Evolutionary conservation across 64 coral and sea anemone species (phyloP).

Genomic region (Cladopsammia gracilis): DNA sequence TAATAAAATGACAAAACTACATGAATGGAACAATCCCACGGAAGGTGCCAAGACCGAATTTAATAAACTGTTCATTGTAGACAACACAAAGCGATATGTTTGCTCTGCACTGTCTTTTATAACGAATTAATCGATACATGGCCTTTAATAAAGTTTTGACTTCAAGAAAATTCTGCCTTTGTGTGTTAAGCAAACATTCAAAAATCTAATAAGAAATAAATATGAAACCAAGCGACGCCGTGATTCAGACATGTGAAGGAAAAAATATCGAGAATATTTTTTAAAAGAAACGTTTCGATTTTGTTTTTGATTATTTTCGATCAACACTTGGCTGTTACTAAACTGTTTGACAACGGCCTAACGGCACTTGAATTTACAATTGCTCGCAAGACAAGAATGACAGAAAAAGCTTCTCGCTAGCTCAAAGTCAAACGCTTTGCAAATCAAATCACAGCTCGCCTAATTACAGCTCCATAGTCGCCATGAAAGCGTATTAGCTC

Average conservation of each 20-base stretch:
- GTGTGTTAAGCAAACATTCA: slow-evolving; percentile 87
- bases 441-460: slow-evolving; percentile 79
- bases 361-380: slow-evolving; percentile 52
- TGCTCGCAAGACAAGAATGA: slow-evolving; percentile 49
- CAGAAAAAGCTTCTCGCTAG: slow-evolving; percentile 50
- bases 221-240: not conserved
- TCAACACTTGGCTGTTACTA: not conserved
- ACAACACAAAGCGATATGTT: slow-evolving; percentile 85
- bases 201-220: slow-evolving; percentile 71
- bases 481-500: slow-evolving; percentile 86
- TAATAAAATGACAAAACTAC: slow-evolving; percentile 86
- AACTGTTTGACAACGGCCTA: slow-evolving; percentile 47
- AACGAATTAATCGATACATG: slow-evolving; percentile 92
- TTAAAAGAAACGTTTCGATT: not conserved
- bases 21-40: slow-evolving; percentile 70
- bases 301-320: not conserved
- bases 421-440: slow-evolving; percentile 54
- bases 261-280: not conserved
- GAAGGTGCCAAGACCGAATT: slow-evolving; percentile 66
- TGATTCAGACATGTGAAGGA: not conserved
- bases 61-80: slow-evolving; percentile 78
- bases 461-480: slow-evolving; percentile 82
- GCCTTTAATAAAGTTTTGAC: slow-evolving; percentile 91
- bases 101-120: slow-evolving; percentile 72
- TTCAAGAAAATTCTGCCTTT: slow-evolving; percentile 89